Conservation (phyloP, 2,113 vertebrate species). For the Mellivora capensis region DNA sequence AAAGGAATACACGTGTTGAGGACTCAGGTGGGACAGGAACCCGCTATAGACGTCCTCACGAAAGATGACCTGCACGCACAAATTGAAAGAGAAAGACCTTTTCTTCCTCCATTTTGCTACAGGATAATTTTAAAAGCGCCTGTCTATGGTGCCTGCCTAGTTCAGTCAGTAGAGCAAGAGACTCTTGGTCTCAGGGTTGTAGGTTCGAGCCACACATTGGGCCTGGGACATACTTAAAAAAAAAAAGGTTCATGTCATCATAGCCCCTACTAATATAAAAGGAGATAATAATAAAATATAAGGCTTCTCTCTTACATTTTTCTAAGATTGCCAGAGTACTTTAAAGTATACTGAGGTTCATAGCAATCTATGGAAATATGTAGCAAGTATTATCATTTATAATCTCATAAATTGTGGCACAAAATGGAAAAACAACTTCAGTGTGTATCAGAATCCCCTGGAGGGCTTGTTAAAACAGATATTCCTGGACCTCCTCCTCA, state of each 20-base stretch:
- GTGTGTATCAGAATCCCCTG: neutral
- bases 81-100: neutral
- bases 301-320: neutral
- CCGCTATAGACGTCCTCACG: neutral
- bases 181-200: neutral
- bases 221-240: neutral
- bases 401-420: neutral
- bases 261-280: neutral
- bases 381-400: neutral
- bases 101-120: neutral
- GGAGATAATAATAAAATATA: neutral
- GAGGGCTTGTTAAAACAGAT: neutral
- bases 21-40: neutral
- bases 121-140: neutral
- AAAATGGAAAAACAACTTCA: neutral
- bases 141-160: neutral
- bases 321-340: neutral
- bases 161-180: neutral
- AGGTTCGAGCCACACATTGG: neutral
- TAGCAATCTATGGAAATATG: neutral
- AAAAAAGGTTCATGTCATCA: neutral
- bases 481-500: neutral
- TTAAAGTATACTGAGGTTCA: neutral
- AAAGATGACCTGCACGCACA: neutral
- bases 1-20: slow-evolving; percentile 19